Conservation (phyloP, 2,113 vertebrate genomes). For the Electrona antarctica region DNA sequence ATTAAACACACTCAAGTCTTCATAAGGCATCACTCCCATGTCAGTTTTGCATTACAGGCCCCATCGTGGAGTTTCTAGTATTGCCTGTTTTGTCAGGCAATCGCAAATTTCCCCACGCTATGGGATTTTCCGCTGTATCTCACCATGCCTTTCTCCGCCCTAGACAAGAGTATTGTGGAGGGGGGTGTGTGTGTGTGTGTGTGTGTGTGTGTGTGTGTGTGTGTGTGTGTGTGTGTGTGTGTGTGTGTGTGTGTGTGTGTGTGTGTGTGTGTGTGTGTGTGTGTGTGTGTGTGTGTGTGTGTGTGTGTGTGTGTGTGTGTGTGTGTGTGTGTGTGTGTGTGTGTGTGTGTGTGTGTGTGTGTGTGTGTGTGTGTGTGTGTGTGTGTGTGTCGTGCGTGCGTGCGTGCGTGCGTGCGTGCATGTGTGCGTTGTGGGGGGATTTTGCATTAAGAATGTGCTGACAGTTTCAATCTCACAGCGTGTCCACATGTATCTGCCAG, state of each 20-base stretch:
- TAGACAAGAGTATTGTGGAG: no score
- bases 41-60: conserved; percentile 19
- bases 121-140: no score
- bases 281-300: background rate
- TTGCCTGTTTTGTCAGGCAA: conserved; percentile 53
- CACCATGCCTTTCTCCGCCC: no score
- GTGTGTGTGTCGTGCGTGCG: background rate
- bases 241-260: background rate
- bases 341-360: no score
- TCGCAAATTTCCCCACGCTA: conserved; percentile 27
- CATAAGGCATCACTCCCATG: no score
- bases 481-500: conserved; percentile 35
- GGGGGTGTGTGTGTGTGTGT: no score
- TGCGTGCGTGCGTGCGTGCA: background rate
- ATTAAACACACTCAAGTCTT: no score
- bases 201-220: no score
- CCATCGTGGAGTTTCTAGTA: conserved; percentile 24
- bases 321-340: background rate
- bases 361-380: background rate
- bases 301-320: background rate
- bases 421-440: conserved; percentile 13
- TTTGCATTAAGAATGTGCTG: conserved; percentile 68
- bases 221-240: no score
- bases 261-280: conserved; percentile 4
- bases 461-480: conserved; percentile 60